Percentiles rank a stretch among this genome's conserved stretches.
phyloP scores from a whole-genome alignment of 2,113 vertebrate genomes.

The Pseudorhombus dupliciocellatus region DNA sequence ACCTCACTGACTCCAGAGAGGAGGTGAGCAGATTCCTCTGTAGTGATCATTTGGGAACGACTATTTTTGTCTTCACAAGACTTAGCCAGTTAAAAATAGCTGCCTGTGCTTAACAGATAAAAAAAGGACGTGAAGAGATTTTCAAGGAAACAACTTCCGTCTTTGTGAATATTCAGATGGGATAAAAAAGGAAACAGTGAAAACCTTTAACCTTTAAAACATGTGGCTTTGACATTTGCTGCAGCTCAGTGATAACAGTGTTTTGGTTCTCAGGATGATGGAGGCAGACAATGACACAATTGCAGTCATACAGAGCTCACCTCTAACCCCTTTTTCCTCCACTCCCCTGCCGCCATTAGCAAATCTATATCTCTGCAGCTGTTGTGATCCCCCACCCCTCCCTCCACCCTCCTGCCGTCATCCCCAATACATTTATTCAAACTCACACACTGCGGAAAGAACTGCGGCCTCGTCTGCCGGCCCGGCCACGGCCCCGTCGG shows the following conservation, averaged over 20 bases:
- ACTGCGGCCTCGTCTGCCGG: conserved; percentile 7
- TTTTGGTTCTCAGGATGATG: conserved; percentile 5
- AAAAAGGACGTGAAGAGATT: conserved; percentile 16
- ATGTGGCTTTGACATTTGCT: not conserved
- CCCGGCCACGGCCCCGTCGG: conserved; percentile 42
- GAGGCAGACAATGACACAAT: not conserved
- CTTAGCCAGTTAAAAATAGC: conserved; percentile 20
- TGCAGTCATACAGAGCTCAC: not conserved
- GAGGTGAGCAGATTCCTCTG: not conserved
- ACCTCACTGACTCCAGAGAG: conserved; percentile 8
- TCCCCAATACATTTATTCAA: not conserved
- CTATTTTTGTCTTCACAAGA: conserved; percentile 21
- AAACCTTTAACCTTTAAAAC: not conserved
- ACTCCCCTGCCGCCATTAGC: conserved; percentile 28
- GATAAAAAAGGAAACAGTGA: not conserved
- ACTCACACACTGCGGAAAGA: not conserved
- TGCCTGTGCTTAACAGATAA: conserved; percentile 25
- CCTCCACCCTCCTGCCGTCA: not conserved
- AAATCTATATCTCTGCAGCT: conserved; percentile 64
- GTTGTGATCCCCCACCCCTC: conserved; percentile 10
- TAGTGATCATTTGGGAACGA: conserved; percentile 24
- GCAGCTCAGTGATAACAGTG: not conserved
- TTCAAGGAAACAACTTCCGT: not conserved
- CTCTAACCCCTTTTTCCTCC: conserved; percentile 2
- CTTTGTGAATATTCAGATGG: too few relatives aligned